Base-by-base conservation (phyloP, 2,113 vertebrate species). In the Triplophysa dalaica region DNA sequence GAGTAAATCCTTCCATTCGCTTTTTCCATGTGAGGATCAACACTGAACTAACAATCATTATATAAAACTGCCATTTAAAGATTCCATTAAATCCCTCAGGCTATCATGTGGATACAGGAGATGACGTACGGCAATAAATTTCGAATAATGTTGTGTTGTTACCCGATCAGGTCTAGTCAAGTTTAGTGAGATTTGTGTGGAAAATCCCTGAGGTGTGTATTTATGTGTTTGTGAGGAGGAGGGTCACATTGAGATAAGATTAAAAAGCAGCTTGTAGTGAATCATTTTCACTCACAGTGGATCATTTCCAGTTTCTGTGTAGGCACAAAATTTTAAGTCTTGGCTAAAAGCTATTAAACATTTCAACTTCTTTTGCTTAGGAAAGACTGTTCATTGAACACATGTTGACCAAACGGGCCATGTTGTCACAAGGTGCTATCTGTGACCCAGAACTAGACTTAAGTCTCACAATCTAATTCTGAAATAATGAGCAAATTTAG, bases 121-220 rank as follows among this genome's bases (percentile, higher is more conserved):
- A 66, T 78, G 74, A 80, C 74, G 69, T 81, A 17, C 14, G 12
- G 61, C 64, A 79, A 81, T 84, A 85, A 82, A 86, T 78, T 83
- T 12, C 62, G 75, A 12, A 60, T 62, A 70, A 77, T 74, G 60
- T 77, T 45, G 22, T 66, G 52, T 72, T 80, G 81, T 81, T 73
- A 81, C 48, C 61, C 56, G 68, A 79, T 81, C 78, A 74, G 63
- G 65, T 85, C 75, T 50, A 60, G 80, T 72, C 73, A 45, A 63
- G 80, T 38, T 56, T 70, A 67, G 43, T 61, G 17, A 61, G 76
- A 66, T 54, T 58, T 74, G 72, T 45, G 66, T 79, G 73, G 77
- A 83, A 75, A 81, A 77, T 60, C 58, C 69, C 76, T 73, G 75
- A 72, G 48, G 60, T 78, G 76, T 70, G 80, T 58, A 56, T 29